Base-by-base conservation (phyloP, 92 coral and sea anemone genomes). In the Palythoa caribaeorum region DNA sequence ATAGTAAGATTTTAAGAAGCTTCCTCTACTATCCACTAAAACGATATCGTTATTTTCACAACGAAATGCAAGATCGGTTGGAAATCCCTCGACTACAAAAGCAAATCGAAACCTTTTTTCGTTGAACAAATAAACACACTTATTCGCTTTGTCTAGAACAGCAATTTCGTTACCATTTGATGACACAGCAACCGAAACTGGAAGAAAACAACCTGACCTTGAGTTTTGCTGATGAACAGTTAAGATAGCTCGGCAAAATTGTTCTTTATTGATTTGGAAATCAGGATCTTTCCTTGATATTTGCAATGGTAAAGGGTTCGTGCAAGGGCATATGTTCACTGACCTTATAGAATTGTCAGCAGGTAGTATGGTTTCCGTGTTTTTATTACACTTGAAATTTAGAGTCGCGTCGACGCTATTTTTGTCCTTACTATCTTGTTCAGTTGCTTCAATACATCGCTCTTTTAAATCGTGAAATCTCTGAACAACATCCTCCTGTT, bases 111-210 rank as follows among this genome's bases (percentile, higher is more conserved):
- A 21, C 39, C 59, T 57, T 78, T 78, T 54, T 68, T 78, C 83
- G 47, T 54, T 57, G 21, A 78, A 78, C 71, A 78, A 6, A 20
- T 78, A 78, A 11, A 78, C 83, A 37, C 55, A 47, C 59, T 78
- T 78, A 21, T 89, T 89, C 6, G 86, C 75, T 52, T 78, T 89
- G 71, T 89, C 86, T 9, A 84, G 74, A 35, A 89, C 80, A 50
- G 71, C 69, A 6, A 71, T 89, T 17, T 65, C 89, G 12, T 76
- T 76, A 38, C 53, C 59, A 21, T 16, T 57, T 78, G 44, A 70
- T 60, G 83, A 78, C 35, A 78, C 21, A 4, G 83, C 83, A 21
- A 78, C 70, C 28, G 83, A 57, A 2, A 2, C 21, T 8, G 83
- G 83, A 44, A 78, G 83, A 78, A 78, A 78, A 78, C 68, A 15